These are phyloP conservation scores for Heliothis peltigera DNA, from an alignment of 2,888 invertebrate species.

Conservation along the genomic window DNA sequence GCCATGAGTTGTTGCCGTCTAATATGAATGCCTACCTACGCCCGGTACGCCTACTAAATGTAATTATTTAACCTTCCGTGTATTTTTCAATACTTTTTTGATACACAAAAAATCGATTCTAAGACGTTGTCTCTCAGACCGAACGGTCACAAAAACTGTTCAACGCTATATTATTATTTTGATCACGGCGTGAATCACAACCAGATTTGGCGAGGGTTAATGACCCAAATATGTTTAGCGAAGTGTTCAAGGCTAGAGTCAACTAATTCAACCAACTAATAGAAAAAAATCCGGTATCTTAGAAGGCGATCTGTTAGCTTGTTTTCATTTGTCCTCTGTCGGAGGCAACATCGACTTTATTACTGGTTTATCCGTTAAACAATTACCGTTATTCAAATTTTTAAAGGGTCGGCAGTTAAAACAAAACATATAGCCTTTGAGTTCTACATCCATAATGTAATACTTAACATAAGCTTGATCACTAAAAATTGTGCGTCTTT, in stretches of 20 bases:
- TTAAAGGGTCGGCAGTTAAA: constrained; percentile 40
- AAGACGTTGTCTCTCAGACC: constrained; percentile 78
- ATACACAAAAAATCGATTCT: constrained; percentile 77
- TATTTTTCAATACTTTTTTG: constrained; percentile 73
- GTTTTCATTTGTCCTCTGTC: constrained; percentile 69
- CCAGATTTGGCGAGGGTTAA: constrained; percentile 89
- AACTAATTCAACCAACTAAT: constrained; percentile 83
- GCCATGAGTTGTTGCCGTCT: constrained; percentile 60
- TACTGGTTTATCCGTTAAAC: constrained; percentile 73
- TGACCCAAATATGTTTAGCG: constrained; percentile 88
- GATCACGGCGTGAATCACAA: constrained; percentile 88
- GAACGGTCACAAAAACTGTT: constrained; percentile 87
- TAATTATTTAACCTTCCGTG: constrained; percentile 81
- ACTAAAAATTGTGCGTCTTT: constrained; percentile 8
- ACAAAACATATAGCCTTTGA: constrained; percentile 1
- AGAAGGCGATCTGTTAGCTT: constrained; percentile 74
- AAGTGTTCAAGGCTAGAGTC: constrained; percentile 87
- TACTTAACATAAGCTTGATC: background rate
- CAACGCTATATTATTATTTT: constrained; percentile 87
- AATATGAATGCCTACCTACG: constrained; percentile 68
- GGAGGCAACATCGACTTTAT: constrained; percentile 70
- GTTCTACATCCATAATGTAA: background rate
- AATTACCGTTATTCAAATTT: constrained; percentile 79
- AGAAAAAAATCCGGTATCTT: constrained; percentile 81
- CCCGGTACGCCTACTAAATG: constrained; percentile 72